A percentile compares a stretch with the other conserved stretches of the same genome.
phyloP scores from a whole-genome alignment of 2,113 vertebrate species.

The Salvelinus fontinalis region DNA sequence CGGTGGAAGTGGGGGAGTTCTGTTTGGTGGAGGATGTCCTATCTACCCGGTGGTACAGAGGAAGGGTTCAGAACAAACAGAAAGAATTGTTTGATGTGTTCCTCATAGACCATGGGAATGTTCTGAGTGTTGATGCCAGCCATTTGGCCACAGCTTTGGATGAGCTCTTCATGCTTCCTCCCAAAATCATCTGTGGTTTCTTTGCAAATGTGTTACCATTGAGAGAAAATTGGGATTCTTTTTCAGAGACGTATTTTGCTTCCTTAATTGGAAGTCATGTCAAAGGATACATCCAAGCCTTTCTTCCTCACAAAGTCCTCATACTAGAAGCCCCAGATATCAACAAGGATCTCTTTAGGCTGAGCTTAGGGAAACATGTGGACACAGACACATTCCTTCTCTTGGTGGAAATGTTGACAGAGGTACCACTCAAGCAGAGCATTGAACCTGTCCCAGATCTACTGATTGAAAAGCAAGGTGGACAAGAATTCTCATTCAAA shows the following conservation, averaged over 20 bases:
- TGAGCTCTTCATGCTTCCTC: constrained; percentile 83
- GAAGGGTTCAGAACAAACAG: constrained; percentile 78
- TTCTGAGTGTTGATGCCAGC: constrained; percentile 68
- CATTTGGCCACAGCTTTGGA: constrained; percentile 76
- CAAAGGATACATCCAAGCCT: constrained; percentile 77
- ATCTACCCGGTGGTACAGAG: constrained; percentile 84
- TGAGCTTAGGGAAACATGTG: constrained; percentile 79
- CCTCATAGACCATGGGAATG: constrained; percentile 83
- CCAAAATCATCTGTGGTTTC: constrained; percentile 82
- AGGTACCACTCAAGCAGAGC: constrained; percentile 64
- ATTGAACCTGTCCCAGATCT: constrained; percentile 56
- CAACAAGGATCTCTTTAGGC: constrained; percentile 73
- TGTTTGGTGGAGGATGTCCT: constrained; percentile 85
- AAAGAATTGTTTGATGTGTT: constrained; percentile 72
- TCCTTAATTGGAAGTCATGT: constrained; percentile 77
- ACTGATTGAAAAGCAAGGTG: constrained; percentile 57
- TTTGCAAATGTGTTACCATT: constrained; percentile 85
- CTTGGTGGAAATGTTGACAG: constrained; percentile 79
- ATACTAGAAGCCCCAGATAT: constrained; percentile 84
- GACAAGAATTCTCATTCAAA: constrained; percentile 50
- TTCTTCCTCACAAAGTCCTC: constrained; percentile 77
- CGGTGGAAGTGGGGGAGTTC: constrained; percentile 71
- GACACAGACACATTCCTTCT: constrained; percentile 85
- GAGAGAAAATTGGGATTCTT: constrained; percentile 70
- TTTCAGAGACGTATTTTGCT: constrained; percentile 80